Base-by-base conservation (phyloP, 2,113 vertebrate genomes). In the Dicerorhinus sumatrensis region DNA sequence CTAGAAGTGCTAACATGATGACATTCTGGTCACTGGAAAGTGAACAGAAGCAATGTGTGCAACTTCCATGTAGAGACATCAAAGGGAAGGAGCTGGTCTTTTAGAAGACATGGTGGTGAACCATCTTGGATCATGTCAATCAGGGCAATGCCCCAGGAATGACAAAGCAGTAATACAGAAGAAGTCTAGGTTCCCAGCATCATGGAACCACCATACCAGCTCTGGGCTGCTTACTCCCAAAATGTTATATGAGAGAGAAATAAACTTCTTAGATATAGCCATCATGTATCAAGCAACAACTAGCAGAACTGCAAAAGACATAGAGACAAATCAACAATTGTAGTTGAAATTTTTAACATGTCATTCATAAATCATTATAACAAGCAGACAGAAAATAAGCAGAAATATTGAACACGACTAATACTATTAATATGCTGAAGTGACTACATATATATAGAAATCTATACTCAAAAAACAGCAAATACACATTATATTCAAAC, bases 121-220 rank as follows among this genome's bases (percentile, higher is more conserved):
- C 54, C 42, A 63, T 63, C 42, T 80, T 56, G 65, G 63, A 80
- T n/a, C 42, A 70, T 54, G 56, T 87, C 5, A 79, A 9, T 76
- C 31, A 58, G 33, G 33, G n/a, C 17, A 54, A 80, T 85, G 48
- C 16, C 46, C 21, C 73, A 46, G 21, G 23, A 92, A 92, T 72
- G 56, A 87, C 54, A 92, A 92, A 95, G n/a, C 33, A 91, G 54
- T 94, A 83, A 63, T 42, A 60, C 51, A 72, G 31, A 29, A 88
- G 36, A 73, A 76, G 31, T 69, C 20, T 63, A 39, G 20, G 29
- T 94, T 94, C 51, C 80, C 65, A 36, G 29, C 46, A 62, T 84
- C 20, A 48, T 29, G 16, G 75, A 91, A 29, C n/a, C 63, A 63
- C 42, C 23, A 73, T 58, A 89, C 58, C 25, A 46, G 46, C 16